Base-by-base conservation (phyloP, 2,797 vertebrate species). In the Mycteria americana region DNA sequence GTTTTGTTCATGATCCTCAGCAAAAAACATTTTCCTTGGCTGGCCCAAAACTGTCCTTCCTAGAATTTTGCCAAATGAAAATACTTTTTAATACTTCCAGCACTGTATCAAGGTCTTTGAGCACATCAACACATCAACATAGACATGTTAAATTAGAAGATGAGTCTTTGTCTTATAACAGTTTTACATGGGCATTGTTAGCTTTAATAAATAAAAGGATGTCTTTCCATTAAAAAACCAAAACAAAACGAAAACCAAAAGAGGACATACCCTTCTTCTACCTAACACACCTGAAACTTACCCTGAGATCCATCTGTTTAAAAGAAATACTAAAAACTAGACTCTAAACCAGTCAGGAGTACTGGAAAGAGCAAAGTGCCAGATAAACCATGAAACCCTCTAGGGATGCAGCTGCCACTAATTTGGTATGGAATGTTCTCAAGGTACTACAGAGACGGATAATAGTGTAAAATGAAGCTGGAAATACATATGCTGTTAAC, bases 11-110 rank as follows among this genome's bases (percentile, higher is more conserved):
- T 98, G 98, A 41, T 99, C 99, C 64, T 99, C 98, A 9, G 97
- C 95, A 50, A 99, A 99, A 97, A 99, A 99, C 57, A 98, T 98
- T 96, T 99, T 99, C 89, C 99, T 98, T 15, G 99, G 98, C 59
- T 99, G 98, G 81, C 99, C 99, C 98, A 99, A 97, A 74, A 99
- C 99, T 4, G 99, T 99, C 91, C 99, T 99, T 95, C 99, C 99
- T 99, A 95, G 77, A 72, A 89, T 85, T 45, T 85, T 18, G 63
- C 25, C 4, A 89, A 95, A 96, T 31, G 28, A 69, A 88, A 96
- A 95, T 8, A 41, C 21, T 28, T 79, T 86, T 90, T 89, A 89
- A 19, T 73, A n/a, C 30, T 63, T 93, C 12, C 8, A 89, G 33
- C 23, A 37, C 22, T 60, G 19, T 9, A 74, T 6, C 13, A 11